Conservation (phyloP, 2,888 invertebrate species). For the Opisthograptis luteolata region DNA sequence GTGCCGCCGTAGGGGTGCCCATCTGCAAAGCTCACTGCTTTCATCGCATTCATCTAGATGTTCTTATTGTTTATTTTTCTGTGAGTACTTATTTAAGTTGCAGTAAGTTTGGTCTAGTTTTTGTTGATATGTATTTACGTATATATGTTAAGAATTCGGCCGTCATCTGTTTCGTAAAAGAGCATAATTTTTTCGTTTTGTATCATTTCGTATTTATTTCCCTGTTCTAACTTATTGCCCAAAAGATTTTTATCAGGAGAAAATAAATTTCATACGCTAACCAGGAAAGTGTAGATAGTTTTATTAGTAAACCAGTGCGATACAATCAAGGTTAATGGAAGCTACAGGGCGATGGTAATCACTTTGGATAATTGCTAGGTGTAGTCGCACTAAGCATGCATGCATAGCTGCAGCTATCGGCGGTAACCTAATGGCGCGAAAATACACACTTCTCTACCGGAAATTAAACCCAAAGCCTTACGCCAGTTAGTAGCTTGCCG, state of each 20-base stretch:
- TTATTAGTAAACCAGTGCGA: conserved; percentile 2
- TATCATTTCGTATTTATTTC: background rate
- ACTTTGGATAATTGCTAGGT: conserved; percentile 34
- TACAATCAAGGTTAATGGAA: conserved; percentile 11
- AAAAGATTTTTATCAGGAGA: background rate
- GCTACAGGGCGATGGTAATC: conserved; percentile 31
- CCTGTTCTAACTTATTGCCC: background rate
- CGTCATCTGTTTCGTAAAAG: too few species aligned
- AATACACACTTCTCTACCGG: conserved; percentile 53
- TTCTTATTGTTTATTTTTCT: too few species aligned
- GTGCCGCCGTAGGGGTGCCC: too few species aligned
- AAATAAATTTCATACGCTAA: background rate
- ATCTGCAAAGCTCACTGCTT: too few species aligned
- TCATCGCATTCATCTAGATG: too few species aligned
- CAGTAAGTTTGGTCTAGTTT: too few species aligned
- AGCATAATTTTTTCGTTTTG: too few species aligned
- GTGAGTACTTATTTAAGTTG: too few species aligned
- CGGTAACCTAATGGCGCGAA: conserved; percentile 51
- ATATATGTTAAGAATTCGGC: too few species aligned
- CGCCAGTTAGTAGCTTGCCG: conserved; percentile 15
- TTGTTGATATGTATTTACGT: too few species aligned
- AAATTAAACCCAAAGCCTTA: conserved; percentile 52
- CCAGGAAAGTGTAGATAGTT: conserved; percentile 10
- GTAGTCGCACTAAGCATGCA: conserved; percentile 45
- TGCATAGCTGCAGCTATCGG: conserved; percentile 45